These are phyloP conservation scores for Netelia melanura DNA, from an alignment of 2,888 invertebrate species.

Conservation along the genomic window DNA sequence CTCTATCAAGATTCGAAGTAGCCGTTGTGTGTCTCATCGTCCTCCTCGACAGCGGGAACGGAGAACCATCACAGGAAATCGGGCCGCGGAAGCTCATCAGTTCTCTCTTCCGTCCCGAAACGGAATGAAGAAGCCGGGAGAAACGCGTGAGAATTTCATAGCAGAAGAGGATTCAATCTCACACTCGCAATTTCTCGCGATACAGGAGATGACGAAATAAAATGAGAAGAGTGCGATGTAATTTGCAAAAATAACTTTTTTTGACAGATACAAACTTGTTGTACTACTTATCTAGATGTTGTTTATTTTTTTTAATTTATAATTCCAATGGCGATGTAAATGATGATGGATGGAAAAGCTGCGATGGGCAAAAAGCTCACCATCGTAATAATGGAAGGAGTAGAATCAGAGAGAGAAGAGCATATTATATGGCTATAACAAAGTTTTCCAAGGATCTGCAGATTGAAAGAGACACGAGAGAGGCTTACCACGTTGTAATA, in stretches of 20 bases:
- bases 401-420: neutral
- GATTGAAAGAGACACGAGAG: neutral
- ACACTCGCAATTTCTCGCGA: slow-evolving; percentile 25
- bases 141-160: slow-evolving; percentile 24
- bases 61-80: slow-evolving; percentile 41
- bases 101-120: slow-evolving; percentile 30
- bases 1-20: slow-evolving; percentile 58
- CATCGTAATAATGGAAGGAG: neutral
- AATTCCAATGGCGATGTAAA: too few relatives aligned
- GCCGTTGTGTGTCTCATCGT: slow-evolving; percentile 43
- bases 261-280: neutral
- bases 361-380: neutral
- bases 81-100: slow-evolving; percentile 58
- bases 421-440: neutral
- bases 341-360: too few relatives aligned
- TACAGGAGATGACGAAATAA: slow-evolving; percentile 21
- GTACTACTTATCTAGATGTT: neutral
- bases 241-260: neutral
- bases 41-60: neutral
- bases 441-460: neutral
- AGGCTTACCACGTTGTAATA: neutral
- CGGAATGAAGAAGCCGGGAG: slow-evolving; percentile 26
- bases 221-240: slow-evolving; percentile 2
- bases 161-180: slow-evolving; percentile 54
- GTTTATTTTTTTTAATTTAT: neutral